phyloP scores from a whole-genome alignment of 2,113 vertebrate species.

The Narcine bancroftii region DNA sequence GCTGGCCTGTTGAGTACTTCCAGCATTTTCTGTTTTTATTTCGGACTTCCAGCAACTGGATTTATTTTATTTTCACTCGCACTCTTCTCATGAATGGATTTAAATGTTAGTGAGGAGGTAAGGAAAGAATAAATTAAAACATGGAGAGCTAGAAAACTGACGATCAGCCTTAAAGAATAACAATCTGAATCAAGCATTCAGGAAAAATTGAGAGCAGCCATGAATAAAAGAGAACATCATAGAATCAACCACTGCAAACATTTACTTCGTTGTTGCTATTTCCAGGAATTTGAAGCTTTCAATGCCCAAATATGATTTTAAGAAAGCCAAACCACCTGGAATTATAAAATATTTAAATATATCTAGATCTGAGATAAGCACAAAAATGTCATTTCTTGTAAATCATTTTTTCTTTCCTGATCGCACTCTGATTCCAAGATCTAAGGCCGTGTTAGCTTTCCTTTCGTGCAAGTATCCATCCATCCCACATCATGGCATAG shows the following conservation, averaged over 20 bases:
- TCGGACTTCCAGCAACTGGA: too few relatives aligned
- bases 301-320: background rate
- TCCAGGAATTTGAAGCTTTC: background rate
- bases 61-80: too few relatives aligned
- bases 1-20: too few relatives aligned
- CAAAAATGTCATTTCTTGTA: too few relatives aligned
- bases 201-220: background rate
- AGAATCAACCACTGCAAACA: background rate
- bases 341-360: too few relatives aligned
- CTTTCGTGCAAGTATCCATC: too few relatives aligned
- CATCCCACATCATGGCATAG: too few relatives aligned
- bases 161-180: background rate
- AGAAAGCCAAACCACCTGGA: background rate
- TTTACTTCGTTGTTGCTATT: background rate
- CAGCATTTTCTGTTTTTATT: too few relatives aligned
- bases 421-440: too few relatives aligned
- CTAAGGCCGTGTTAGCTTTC: too few relatives aligned
- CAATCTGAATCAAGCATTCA: background rate
- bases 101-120: background rate
- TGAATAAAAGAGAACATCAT: background rate
- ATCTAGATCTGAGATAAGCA: too few relatives aligned
- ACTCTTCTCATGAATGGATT: background rate
- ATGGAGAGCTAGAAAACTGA: background rate
- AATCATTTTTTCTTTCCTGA: too few relatives aligned
- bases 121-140: background rate